A percentile compares a stretch with the other conserved stretches of the same genome.
Evolutionary conservation across 2,797 vertebrate species (phyloP).

Genomic region (Gymnocypris eckloni): DNA sequence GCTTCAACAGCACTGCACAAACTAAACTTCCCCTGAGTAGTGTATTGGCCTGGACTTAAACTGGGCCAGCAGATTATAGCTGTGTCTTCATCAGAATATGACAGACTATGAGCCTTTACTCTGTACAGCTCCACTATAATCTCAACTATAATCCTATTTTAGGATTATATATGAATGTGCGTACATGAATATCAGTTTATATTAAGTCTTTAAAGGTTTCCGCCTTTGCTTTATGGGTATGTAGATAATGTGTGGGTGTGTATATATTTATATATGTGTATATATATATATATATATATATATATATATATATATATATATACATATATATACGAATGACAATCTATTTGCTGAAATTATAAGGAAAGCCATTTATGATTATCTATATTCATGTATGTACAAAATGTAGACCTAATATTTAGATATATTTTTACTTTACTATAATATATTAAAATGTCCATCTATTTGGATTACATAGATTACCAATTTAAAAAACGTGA

Average conservation of each 20-base stretch:
- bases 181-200: constrained; percentile 4
- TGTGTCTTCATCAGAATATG: background rate
- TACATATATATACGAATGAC: background rate
- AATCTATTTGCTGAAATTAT: background rate
- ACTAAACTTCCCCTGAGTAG: constrained; percentile 19
- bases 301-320: too few species aligned
- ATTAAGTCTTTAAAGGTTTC: constrained; percentile 5
- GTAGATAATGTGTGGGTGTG: too few species aligned
- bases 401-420: background rate
- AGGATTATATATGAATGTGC: constrained; percentile 34
- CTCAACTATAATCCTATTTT: constrained; percentile 28
- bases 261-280: background rate
- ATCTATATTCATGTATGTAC: background rate
- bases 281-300: background rate
- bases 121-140: constrained; percentile 26
- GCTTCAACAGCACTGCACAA: constrained; percentile 1
- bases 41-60: constrained; percentile 26
- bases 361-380: background rate
- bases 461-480: background rate
- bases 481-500: background rate
- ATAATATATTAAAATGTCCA: background rate
- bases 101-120: constrained; percentile 20
- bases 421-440: background rate
- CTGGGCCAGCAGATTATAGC: constrained; percentile 34
- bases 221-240: background rate